Evolutionary conservation across 2,113 vertebrate species (phyloP).

Genomic region (Butorides virescens): DNA sequence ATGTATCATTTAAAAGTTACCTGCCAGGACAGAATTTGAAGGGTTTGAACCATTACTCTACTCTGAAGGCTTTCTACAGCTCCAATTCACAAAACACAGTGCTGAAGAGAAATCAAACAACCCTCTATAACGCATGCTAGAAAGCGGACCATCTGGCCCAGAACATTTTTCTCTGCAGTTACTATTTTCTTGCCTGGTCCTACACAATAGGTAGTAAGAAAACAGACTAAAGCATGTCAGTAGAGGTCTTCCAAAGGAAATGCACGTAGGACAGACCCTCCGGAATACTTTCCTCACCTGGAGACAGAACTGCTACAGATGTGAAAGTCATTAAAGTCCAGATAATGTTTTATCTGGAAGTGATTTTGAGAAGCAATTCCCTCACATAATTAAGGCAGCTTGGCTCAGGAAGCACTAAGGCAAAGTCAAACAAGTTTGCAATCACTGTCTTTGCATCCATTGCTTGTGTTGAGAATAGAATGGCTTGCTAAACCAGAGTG

Average conservation of each 20-base stretch:
- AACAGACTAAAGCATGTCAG: neutral
- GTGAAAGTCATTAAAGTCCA: neutral
- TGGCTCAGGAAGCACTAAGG: neutral
- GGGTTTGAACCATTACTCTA: neutral
- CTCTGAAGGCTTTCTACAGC: neutral
- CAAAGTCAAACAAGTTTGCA: neutral
- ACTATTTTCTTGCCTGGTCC: neutral
- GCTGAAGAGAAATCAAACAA: neutral
- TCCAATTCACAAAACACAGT: neutral
- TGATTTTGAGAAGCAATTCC: neutral
- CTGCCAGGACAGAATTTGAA: fast-evolving
- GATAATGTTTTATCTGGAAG: constrained; percentile 9
- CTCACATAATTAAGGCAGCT: neutral
- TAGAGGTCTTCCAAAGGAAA: neutral
- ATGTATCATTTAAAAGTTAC: neutral
- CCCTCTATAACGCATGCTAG: neutral
- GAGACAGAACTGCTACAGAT: neutral
- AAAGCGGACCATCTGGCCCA: neutral
- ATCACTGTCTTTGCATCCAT: neutral
- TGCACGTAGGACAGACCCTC: neutral
- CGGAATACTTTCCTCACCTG: neutral
- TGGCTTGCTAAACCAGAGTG: constrained; percentile 35
- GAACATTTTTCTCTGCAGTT: neutral
- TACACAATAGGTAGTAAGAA: neutral
- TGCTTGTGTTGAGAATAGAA: neutral